Evolutionary conservation across 2,888 invertebrate genomes (phyloP).

Genomic region (Drosophila prolongata): DNA sequence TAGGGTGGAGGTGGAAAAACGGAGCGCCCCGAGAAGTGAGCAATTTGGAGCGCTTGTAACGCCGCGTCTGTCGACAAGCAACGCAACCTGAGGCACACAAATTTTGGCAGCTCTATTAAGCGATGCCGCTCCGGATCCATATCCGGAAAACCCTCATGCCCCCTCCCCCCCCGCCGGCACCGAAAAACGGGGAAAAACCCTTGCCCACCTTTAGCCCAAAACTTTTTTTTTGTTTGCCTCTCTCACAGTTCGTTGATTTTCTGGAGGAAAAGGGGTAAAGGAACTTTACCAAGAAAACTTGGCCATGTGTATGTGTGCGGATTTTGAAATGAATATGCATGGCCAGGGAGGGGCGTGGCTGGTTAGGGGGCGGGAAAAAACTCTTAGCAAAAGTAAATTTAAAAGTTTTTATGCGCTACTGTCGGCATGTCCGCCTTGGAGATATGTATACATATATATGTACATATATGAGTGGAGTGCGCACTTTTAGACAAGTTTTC

Average conservation of each 20-base stretch:
- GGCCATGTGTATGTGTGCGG: constrained; percentile 41
- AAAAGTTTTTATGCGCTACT: constrained; percentile 68
- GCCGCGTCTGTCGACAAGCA: constrained; percentile 58
- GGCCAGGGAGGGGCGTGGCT: constrained; percentile 31
- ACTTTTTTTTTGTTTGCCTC: constrained; percentile 35
- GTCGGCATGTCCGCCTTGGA: constrained; percentile 44
- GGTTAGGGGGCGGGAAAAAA: constrained; percentile 56
- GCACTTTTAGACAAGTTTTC: constrained; percentile 76
- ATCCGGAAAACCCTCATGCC: constrained; percentile 20
- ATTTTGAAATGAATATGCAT: constrained; percentile 76
- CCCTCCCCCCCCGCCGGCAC: not conserved
- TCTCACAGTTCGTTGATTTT: constrained; percentile 44
- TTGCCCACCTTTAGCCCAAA: constrained; percentile 31
- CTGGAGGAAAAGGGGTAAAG: constrained; percentile 13
- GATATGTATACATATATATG: constrained; percentile 25
- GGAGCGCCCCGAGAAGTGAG: constrained; percentile 31
- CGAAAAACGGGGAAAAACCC: constrained; percentile 3
- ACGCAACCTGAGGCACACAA: constrained; percentile 63
- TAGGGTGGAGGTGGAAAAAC: not conserved
- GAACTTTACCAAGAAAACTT: constrained; percentile 71
- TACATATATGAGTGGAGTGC: constrained; percentile 71
- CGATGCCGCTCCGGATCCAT: constrained; percentile 52
- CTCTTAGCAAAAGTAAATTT: constrained; percentile 80
- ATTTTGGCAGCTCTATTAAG: constrained; percentile 78
- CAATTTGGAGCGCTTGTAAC: constrained; percentile 73